Conservation (phyloP, 2,888 invertebrate genomes). For the Tetragonisca angustula region DNA sequence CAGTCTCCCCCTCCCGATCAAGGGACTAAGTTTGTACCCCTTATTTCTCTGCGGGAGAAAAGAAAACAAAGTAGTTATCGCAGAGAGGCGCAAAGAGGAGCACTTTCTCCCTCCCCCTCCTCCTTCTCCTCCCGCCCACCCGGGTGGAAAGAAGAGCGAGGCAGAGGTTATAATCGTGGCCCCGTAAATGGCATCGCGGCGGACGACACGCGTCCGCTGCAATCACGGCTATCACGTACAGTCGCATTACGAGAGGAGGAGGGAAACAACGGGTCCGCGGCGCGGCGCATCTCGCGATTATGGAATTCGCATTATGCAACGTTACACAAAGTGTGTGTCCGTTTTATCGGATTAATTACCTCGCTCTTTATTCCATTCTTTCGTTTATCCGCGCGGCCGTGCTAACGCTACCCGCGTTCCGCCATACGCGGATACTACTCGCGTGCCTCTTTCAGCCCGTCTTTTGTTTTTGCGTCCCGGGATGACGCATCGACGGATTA, state of each 20-base stretch:
- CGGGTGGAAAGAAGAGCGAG: neutral
- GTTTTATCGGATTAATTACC: slow-evolving; percentile 65
- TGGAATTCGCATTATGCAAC: slow-evolving; percentile 64
- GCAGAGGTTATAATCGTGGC: slow-evolving; percentile 35
- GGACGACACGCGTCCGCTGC: slow-evolving; percentile 48
- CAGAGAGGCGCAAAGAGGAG: neutral
- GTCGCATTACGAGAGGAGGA: slow-evolving; percentile 40
- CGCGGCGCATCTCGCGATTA: slow-evolving; percentile 57
- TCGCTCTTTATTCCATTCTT: slow-evolving; percentile 52
- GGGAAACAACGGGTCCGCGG: slow-evolving; percentile 45
- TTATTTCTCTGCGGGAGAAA: neutral
- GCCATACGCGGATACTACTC: slow-evolving; percentile 5
- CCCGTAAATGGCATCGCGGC: slow-evolving; percentile 35
- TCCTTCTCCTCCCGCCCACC: too few species aligned
- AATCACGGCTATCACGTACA: slow-evolving; percentile 59
- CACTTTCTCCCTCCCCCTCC: neutral
- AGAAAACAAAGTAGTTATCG: neutral
- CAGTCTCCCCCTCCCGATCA: neutral
- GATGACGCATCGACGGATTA: slow-evolving; percentile 59
- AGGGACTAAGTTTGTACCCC: neutral
- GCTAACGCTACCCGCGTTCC: slow-evolving; percentile 21
- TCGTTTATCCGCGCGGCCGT: slow-evolving; percentile 47
- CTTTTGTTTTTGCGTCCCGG: slow-evolving; percentile 40
- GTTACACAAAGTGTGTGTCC: slow-evolving; percentile 55
- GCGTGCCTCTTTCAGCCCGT: slow-evolving; percentile 24